Base-by-base conservation (phyloP, 1,140 invertebrate genomes). In the Dinoponera quadriceps region DNA sequence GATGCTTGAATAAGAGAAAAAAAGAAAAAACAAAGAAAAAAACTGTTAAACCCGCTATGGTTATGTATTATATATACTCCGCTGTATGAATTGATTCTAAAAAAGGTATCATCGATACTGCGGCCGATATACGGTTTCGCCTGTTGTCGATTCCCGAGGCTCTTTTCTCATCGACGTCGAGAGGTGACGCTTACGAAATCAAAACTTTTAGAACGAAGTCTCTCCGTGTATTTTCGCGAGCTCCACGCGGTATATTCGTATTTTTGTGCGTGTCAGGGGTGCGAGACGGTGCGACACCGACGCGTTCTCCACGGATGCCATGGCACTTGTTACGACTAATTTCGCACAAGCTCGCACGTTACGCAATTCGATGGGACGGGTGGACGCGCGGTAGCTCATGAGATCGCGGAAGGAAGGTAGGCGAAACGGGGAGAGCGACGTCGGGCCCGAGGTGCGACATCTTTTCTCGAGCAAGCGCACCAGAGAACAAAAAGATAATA, bases 241-340 rank as follows among this genome's bases (percentile, higher is more conserved):
- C 38, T 80, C 49, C 25, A 57, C 63, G 51, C 44, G 69, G 65
- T 48, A 44, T 44, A 44, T 44, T 57, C 11, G 55, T 82, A 74
- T 82, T 82, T 82, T 82, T 82, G 22, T 60, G 54, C 72, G 60
- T 51, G n/a, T 57, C 55, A 57, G 57, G 13, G 48, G 29, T 66
- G 66, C 68, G 69, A 62, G 48, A 74, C 55, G 75, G 25, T 59
- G 68, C 27, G 29, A 68, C 16, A 49, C 27, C 69, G 69, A 51
- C 27, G 78, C 66, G 69, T 74, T 74, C 69, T 82, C 69, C 69
- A 44, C 22, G 59, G 57, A 74, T 44, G 38, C 25, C 78, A 82
- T 60, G 57, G 83, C 86, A 88, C 86, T 88, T 85, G 86, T 88
- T 88, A 87, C 83, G 62, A 83, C 66, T 78, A 78, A 80, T 74